Percentiles rank a stretch among this genome's conserved stretches.
These are phyloP conservation scores for Conistra vaccinii DNA, from an alignment of 2,888 invertebrate species.

Conservation along the genomic window DNA sequence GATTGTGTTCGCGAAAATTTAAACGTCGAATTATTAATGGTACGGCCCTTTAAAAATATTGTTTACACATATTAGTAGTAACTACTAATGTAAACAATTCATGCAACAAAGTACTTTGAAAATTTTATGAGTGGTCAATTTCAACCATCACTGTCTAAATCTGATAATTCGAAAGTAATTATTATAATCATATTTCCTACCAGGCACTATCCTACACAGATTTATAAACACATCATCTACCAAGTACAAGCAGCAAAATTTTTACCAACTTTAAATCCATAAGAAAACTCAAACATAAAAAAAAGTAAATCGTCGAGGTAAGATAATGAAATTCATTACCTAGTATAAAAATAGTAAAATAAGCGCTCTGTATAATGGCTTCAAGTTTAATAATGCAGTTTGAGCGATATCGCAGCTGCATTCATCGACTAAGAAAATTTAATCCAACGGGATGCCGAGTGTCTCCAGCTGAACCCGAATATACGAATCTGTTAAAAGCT, in stretches of 20 bases:
- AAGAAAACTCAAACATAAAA: slow-evolving; percentile 35
- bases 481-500: slow-evolving; percentile 34
- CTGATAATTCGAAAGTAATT: neutral
- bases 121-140: too few species aligned
- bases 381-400: slow-evolving; percentile 63
- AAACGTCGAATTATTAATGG: neutral
- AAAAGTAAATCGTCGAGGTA: slow-evolving; percentile 33
- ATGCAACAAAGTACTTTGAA: neutral
- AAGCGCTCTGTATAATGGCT: slow-evolving; percentile 37
- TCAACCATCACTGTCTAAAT: neutral
- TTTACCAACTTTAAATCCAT: slow-evolving; percentile 24
- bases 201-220: neutral
- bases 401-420: slow-evolving; percentile 72
- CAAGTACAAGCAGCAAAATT: slow-evolving; percentile 26
- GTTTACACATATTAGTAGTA: too few species aligned
- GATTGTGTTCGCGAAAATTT: neutral
- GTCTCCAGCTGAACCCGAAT: slow-evolving; percentile 63
- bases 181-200: neutral
- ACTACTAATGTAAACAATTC: too few species aligned
- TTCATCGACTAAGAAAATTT: slow-evolving; percentile 79
- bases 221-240: neutral
- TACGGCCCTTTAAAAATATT: too few species aligned
- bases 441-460: slow-evolving; percentile 73
- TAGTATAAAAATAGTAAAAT: slow-evolving; percentile 49
- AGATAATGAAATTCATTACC: slow-evolving; percentile 53